Percentiles rank a stretch among this genome's conserved stretches.
Evolutionary conservation across 2,797 vertebrate species (phyloP).

Genomic region (Diceros bicornis): DNA sequence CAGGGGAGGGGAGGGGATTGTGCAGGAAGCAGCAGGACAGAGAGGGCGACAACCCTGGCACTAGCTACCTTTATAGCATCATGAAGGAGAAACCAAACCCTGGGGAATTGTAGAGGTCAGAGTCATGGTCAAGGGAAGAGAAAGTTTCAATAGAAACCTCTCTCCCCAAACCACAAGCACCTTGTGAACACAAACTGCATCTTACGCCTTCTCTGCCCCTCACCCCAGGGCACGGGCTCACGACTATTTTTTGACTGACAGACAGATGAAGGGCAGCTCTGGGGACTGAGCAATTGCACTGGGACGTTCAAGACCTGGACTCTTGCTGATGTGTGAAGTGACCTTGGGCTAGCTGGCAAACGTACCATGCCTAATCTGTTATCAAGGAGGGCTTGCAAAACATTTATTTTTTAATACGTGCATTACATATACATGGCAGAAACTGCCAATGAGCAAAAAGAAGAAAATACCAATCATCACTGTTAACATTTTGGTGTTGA

Average conservation of each 20-base stretch:
- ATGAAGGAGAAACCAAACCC: not conserved
- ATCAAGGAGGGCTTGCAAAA: constrained; percentile 21
- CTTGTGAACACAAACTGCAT: not conserved
- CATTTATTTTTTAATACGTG: constrained; percentile 45
- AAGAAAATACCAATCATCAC: not conserved
- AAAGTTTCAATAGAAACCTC: not conserved
- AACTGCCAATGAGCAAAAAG: not conserved
- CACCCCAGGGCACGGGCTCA: not conserved
- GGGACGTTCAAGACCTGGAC: constrained; percentile 17
- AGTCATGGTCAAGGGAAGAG: not conserved
- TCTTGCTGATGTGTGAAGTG: not conserved
- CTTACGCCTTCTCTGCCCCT: not conserved
- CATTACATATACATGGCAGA: not conserved
- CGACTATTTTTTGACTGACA: not conserved
- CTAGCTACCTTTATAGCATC: not conserved
- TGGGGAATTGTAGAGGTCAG: not conserved
- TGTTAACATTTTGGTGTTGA: not conserved
- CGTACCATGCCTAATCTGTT: not conserved
- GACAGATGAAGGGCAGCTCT: constrained; percentile 41
- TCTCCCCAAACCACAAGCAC: not conserved
- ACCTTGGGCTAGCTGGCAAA: constrained; percentile 57
- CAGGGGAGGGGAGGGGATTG: rapidly evolving
- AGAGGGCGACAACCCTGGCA: not conserved
- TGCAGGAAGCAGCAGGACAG: not conserved
- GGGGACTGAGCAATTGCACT: not conserved